A percentile compares a stretch with the other conserved stretches of the same genome.
Evolutionary conservation across 1,140 invertebrate genomes (phyloP).

Genomic region (Araneus ventricosus): DNA sequence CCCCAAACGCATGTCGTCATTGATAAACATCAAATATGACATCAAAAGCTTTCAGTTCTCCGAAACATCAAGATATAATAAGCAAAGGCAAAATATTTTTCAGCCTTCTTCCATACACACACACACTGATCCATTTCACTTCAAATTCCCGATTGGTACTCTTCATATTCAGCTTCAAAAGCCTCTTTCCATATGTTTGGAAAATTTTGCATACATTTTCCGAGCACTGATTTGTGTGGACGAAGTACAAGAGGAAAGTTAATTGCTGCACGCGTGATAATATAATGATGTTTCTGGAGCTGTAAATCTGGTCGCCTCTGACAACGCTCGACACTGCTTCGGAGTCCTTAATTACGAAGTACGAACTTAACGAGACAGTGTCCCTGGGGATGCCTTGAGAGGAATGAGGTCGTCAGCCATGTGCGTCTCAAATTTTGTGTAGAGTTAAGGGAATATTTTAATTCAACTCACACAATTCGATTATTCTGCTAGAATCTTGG

Average conservation of each 20-base stretch:
- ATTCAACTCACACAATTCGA: conserved; percentile 37
- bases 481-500: background rate
- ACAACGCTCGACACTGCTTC: conserved; percentile 52
- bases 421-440: conserved; percentile 11
- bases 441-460: conserved; percentile 42
- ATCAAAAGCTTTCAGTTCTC: too few species aligned
- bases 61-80: too few species aligned
- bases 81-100: too few species aligned
- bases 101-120: too few species aligned
- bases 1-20: too few species aligned
- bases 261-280: conserved; percentile 51
- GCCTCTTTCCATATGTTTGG: background rate
- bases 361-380: background rate
- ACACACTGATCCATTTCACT: too few species aligned
- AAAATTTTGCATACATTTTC: background rate
- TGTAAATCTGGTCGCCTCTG: conserved; percentile 59
- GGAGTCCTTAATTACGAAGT: conserved; percentile 43
- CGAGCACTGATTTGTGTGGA: background rate
- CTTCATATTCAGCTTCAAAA: background rate
- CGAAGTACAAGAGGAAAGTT: conserved; percentile 20
- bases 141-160: background rate
- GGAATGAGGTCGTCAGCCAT: background rate
- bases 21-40: too few species aligned
- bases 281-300: conserved; percentile 57
- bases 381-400: conserved; percentile 6